These are phyloP conservation scores for Pocillopora verrucosa DNA, from an alignment of 64 coral and sea anemone genomes.

Conservation along the genomic window DNA sequence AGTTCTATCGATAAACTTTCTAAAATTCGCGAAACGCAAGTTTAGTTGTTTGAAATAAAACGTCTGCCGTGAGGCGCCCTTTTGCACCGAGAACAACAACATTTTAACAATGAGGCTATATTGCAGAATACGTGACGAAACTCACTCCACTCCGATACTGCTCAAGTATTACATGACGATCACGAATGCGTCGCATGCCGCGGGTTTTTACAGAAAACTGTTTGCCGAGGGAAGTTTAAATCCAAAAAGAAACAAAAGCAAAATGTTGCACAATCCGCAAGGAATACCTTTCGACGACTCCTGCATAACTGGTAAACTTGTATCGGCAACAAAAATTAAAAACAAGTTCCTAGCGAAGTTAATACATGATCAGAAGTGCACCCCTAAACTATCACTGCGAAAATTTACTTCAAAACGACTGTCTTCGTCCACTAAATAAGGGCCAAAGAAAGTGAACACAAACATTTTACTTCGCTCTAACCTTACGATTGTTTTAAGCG, in stretches of 20 bases:
- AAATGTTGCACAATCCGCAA: not conserved
- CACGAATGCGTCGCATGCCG: no score
- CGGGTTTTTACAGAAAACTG: not conserved
- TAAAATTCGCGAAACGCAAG: not conserved
- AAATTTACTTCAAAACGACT: not conserved
- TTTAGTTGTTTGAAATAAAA: not conserved
- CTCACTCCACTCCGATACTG: not conserved
- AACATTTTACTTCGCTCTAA: conserved; percentile 14
- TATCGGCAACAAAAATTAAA: conserved; percentile 20
- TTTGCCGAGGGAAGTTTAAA: not conserved
- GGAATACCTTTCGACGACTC: not conserved
- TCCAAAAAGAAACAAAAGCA: not conserved
- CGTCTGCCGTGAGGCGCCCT: not conserved
- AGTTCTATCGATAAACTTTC: not conserved
- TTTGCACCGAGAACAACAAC: not conserved
- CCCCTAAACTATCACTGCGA: not conserved
- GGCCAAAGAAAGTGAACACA: not conserved
- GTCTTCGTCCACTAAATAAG: not conserved
- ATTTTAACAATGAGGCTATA: not conserved
- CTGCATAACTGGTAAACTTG: not conserved
- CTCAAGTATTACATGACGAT: not conserved
- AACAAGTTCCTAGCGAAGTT: not conserved
- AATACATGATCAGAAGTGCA: not conserved
- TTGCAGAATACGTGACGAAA: not conserved
- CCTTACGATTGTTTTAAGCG: not conserved